Conservation (phyloP, 1,140 invertebrate species). For the Ephestia elutella region DNA sequence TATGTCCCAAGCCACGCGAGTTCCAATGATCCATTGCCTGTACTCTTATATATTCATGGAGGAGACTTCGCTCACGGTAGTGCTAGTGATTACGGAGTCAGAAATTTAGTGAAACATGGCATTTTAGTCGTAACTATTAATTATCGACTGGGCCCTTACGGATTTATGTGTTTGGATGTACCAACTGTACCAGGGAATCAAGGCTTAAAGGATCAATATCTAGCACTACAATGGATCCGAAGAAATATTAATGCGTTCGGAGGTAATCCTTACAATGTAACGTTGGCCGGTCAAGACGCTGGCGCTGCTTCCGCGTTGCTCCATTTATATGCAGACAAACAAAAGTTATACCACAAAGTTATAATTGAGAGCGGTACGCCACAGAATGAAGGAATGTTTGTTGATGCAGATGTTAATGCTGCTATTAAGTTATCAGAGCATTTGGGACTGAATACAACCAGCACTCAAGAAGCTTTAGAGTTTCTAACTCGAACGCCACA, state of each 20-base stretch:
- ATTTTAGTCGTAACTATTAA: slow-evolving; percentile 59
- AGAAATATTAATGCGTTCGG: slow-evolving; percentile 81
- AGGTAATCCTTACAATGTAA: slow-evolving; percentile 78
- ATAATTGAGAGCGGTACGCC: slow-evolving; percentile 59
- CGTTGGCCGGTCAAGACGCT: slow-evolving; percentile 57
- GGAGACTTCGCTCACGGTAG: slow-evolving; percentile 45
- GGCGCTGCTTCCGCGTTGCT: slow-evolving; percentile 50
- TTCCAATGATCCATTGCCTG: slow-evolving; percentile 49
- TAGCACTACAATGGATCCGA: slow-evolving; percentile 78
- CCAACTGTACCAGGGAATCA: slow-evolving; percentile 78
- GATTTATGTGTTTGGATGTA: slow-evolving; percentile 57
- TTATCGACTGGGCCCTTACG: slow-evolving; percentile 60
- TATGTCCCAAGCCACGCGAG: slow-evolving; percentile 52
- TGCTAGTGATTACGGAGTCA: slow-evolving; percentile 39
- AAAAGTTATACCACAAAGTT: slow-evolving; percentile 56
- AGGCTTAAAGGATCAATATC: slow-evolving; percentile 80
- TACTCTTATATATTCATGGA: slow-evolving; percentile 60
- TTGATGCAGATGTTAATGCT: slow-evolving; percentile 40
- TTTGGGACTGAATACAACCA: slow-evolving; percentile 47
- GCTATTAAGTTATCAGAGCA: slow-evolving; percentile 50
- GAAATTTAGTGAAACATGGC: slow-evolving; percentile 47
- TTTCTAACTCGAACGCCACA: slow-evolving; percentile 39
- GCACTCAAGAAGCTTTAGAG: slow-evolving; percentile 43
- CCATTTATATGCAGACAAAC: slow-evolving; percentile 53
- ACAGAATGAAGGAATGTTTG: slow-evolving; percentile 46